Evolutionary conservation across 2,888 invertebrate genomes (phyloP), one percentile per base, ranked within the genome.

Genomic region (Hirtodrosophila trivittata): DNA sequence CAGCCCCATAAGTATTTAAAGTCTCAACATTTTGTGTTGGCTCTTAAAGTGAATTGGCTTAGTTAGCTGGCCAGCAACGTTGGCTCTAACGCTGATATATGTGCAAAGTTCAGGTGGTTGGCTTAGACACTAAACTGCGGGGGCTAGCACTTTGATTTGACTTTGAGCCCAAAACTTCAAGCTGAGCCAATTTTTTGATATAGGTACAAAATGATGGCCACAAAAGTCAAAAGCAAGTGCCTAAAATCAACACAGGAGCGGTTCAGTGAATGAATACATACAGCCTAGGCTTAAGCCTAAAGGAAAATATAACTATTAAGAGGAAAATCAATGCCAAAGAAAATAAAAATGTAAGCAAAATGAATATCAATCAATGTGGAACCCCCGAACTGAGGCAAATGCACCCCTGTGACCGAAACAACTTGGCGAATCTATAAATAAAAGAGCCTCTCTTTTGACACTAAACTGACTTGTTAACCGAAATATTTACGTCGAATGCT

Each of bases 391-490:
- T 25, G n/a, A n/a, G n/a, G 25, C n/a, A 18, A 62, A 33, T 56
- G 1, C 65, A 13, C 8, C 26, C 47, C 66, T 52, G 60, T 12
- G 12, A 7, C n/a, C 10, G n/a, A 9, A 5, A 3, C 25, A 58
- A 54, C 39, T 58, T 52, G 25, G 43, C 55, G 47, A 49, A 67
- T 67, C 71, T 78, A 84, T 81, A 77, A 75, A 75, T 68, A 75
- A 78, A 77, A 84, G 7, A 78, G 68, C 45, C 59, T 47, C 54
- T 70, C 59, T 71, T 84, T 84, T 87, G 87, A 83, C 86, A 77
- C 78, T 87, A 84, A 88, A 87, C 86, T 87, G 87, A 84, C 87
- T 87, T 88, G 83, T 77, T 88, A 86, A 84, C 84, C 82, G 75
- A 77, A 85, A 88, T 77, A 87, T 87, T 84, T 77, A 73, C 74